Evolutionary conservation across 2,113 vertebrate species (phyloP), one percentile per base, ranked within the genome.

Genomic region (Garra rufa): DNA sequence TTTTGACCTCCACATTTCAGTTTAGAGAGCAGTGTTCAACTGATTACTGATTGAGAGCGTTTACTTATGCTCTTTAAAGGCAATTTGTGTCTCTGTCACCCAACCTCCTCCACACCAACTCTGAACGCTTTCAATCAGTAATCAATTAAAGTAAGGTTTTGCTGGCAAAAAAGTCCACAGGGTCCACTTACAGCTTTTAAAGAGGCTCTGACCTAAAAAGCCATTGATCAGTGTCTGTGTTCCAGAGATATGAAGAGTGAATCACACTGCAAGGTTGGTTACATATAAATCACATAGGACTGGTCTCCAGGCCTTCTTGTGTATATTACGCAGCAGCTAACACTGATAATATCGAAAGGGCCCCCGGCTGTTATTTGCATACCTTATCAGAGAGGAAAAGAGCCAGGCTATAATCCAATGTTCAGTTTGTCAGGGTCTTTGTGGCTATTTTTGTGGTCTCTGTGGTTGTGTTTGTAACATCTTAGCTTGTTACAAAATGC

Each of bases 271-370:
- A 30, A 19, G 17, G 24, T 28, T 50, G 10, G 19, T 17, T 7
- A 76, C 41, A 70, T 46, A 21, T 24, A 76, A 52, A 26, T 14
- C 50, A 30, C 13, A 57, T 76, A 28, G 30, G 9, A 43, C 14
- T 50, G 21, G 3, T 63, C 63, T 46, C 17, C 11, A 24, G 70
- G 9, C 30, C 21, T 87, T 17, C 41, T 41, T 76, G 38, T 46
- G 48, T 21, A 11, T 75, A 52, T 79, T 79, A 46, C 55, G 65
- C 80, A 76, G 48, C 69, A 75, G 26, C 24, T 67, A 52, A 48
- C 38, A 48, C 43, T 82, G 46, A 85, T 78, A 78, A 65, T 75
- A 55, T 55, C 48, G 30, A 63, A 67, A 82, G 34, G 34, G 17
- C 15, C 19, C 46, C 11, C 2, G 1, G 67, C 9, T 83, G 28